phyloP scores from a whole-genome alignment of 1,140 invertebrate genomes.

The Sarcophaga peregrina region DNA sequence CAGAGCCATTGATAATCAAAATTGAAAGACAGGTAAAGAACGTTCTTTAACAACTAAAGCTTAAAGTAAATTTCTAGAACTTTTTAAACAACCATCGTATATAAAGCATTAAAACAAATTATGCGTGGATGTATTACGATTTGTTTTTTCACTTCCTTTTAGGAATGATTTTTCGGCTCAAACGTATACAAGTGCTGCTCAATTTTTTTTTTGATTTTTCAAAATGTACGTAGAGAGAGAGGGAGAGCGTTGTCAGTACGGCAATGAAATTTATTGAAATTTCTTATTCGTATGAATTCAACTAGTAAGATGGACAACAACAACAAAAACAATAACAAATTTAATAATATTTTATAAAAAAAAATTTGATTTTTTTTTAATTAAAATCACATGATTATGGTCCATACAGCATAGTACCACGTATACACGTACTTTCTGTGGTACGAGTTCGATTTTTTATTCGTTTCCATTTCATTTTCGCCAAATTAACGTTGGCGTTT shows the following conservation, averaged over 20 bases:
- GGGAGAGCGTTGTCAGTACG: neutral
- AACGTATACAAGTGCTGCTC: neutral
- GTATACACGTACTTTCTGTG: too few relatives aligned
- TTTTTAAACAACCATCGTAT: too few relatives aligned
- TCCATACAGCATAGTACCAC: too few relatives aligned
- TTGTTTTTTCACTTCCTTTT: neutral
- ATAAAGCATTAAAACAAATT: neutral
- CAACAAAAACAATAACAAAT: neutral
- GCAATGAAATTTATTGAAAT: constrained; percentile 14
- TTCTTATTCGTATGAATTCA: neutral
- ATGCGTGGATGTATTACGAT: constrained; percentile 14
- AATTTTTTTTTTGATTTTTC: neutral
- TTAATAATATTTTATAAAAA: neutral
- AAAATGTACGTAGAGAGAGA: neutral
- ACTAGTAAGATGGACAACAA: constrained; percentile 10
- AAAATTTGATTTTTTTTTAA: neutral
- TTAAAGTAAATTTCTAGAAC: too few relatives aligned
- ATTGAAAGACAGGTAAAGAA: too few relatives aligned
- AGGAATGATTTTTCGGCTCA: neutral
- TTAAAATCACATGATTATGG: neutral
- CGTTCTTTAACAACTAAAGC: too few relatives aligned
- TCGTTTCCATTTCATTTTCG: constrained; percentile 17
- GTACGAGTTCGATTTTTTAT: neutral
- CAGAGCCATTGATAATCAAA: too few relatives aligned
- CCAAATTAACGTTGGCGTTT: constrained; percentile 39